Evolutionary conservation across 2,797 vertebrate species (phyloP).

Genomic region (Geotrypetes seraphini): DNA sequence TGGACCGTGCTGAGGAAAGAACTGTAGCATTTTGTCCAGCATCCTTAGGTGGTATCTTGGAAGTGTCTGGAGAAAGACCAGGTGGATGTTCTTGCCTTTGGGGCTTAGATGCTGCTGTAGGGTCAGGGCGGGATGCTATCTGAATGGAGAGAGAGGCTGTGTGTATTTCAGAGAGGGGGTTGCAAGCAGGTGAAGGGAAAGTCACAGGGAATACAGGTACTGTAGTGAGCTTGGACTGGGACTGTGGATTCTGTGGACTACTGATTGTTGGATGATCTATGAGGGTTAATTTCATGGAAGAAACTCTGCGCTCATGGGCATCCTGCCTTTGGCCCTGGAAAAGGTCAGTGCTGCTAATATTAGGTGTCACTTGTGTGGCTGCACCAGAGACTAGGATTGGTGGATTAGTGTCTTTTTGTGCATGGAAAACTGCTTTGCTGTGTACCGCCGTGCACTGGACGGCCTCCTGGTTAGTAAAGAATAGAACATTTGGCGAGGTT

Average conservation of each 20-base stretch:
- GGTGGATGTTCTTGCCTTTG: slow-evolving; percentile 51
- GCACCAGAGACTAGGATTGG: slow-evolving; percentile 24
- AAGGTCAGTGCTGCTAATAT: slow-evolving; percentile 27
- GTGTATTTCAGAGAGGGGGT: slow-evolving; percentile 48
- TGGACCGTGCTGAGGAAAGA: slow-evolving; percentile 44
- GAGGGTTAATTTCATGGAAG: slow-evolving; percentile 72
- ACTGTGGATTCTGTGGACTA: slow-evolving; percentile 37
- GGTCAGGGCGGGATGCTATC: slow-evolving; percentile 50
- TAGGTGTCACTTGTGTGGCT: slow-evolving; percentile 23
- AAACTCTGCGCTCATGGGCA: slow-evolving; percentile 67
- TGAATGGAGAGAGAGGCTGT: slow-evolving; percentile 68
- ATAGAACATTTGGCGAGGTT: slow-evolving; percentile 14
- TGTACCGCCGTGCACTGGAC: slow-evolving; percentile 46
- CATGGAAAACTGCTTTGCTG: slow-evolving; percentile 63
- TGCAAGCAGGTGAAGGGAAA: slow-evolving; percentile 31
- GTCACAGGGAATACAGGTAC: slow-evolving; percentile 25
- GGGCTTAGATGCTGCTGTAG: slow-evolving; percentile 38
- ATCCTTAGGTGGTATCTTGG: slow-evolving; percentile 49
- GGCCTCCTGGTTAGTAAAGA: slow-evolving; percentile 37
- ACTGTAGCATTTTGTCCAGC: slow-evolving; percentile 46
- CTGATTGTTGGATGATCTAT: slow-evolving; percentile 39
- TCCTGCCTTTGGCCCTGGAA: slow-evolving; percentile 50
- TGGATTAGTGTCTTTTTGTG: slow-evolving; percentile 53
- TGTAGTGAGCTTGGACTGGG: slow-evolving; percentile 24
- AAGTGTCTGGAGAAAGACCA: slow-evolving; percentile 48